These are phyloP conservation scores for Camponotus fellah DNA, from an alignment of 2,888 invertebrate species.

Conservation along the genomic window DNA sequence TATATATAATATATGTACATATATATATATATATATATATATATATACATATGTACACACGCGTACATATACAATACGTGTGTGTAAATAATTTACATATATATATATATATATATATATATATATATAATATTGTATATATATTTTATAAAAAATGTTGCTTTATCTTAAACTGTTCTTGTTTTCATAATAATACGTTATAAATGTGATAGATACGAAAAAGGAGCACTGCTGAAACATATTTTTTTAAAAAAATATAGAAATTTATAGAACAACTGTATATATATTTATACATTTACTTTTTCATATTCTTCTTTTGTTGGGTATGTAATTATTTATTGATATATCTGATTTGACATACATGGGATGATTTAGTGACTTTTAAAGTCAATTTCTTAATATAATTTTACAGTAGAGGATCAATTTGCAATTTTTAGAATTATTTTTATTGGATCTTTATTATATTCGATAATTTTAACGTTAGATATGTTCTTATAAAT, in stretches of 20 bases:
- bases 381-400: slow-evolving; percentile 18
- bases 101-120: neutral
- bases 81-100: neutral
- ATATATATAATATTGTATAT: neutral
- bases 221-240: neutral
- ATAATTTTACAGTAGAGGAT: neutral
- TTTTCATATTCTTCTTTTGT: neutral
- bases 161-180: neutral
- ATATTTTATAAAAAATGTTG: neutral
- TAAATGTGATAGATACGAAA: slow-evolving; percentile 10
- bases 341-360: neutral
- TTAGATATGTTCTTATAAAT: neutral
- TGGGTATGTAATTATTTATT: neutral
- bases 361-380: neutral
- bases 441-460: neutral
- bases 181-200: neutral
- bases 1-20: neutral
- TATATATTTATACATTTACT: slow-evolving; percentile 31
- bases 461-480: neutral
- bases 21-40: neutral
- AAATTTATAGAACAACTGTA: slow-evolving; percentile 16
- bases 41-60: neutral
- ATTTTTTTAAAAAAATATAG: slow-evolving; percentile 27
- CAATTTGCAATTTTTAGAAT: neutral
- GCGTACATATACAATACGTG: too few relatives aligned